Conservation (phyloP, 2,888 invertebrate species). For the Synanthedon myopaeformis region DNA sequence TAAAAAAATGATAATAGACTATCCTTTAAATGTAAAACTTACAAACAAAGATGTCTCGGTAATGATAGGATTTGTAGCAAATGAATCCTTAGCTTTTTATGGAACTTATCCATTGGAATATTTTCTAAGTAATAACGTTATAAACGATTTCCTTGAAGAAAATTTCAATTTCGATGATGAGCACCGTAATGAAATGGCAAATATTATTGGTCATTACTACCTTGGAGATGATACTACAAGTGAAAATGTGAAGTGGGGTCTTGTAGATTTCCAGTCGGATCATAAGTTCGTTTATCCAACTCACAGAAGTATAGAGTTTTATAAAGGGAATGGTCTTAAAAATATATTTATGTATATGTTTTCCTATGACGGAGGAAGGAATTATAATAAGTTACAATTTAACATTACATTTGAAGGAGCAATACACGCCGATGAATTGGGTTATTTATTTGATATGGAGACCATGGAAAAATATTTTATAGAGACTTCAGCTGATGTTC, state of each 20-base stretch:
- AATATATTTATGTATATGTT: slow-evolving; percentile 4
- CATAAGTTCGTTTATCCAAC: slow-evolving; percentile 20
- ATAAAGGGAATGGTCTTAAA: slow-evolving; percentile 1
- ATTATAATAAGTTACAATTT: slow-evolving; percentile 1
- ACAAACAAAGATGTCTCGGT: slow-evolving; percentile 27
- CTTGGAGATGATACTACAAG: slow-evolving; percentile 12
- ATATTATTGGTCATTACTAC: slow-evolving; percentile 15
- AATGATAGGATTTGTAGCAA: slow-evolving; percentile 13
- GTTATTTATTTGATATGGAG: slow-evolving; percentile 8
- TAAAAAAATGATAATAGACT: slow-evolving; percentile 24
- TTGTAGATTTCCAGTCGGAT: slow-evolving; percentile 26
- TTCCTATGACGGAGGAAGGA: slow-evolving; percentile 4
- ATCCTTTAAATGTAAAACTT: slow-evolving; percentile 20
- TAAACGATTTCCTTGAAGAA: slow-evolving; percentile 1
- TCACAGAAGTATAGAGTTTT: slow-evolving; percentile 19
- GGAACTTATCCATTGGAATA: background rate
- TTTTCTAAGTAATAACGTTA: slow-evolving; percentile 3
- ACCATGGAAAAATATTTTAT: background rate
- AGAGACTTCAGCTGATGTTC: slow-evolving; percentile 2
- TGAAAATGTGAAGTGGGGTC: slow-evolving; percentile 17
- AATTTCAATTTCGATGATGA: slow-evolving; percentile 11
- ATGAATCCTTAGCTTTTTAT: slow-evolving; percentile 3
- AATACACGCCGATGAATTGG: slow-evolving; percentile 14
- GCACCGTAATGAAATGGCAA: slow-evolving; percentile 10
- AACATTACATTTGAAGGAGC: slow-evolving; percentile 3